Percentiles rank a stretch among this genome's conserved stretches.
phyloP scores from a whole-genome alignment of 1,140 invertebrate genomes.

The Chionoecetes opilio region DNA sequence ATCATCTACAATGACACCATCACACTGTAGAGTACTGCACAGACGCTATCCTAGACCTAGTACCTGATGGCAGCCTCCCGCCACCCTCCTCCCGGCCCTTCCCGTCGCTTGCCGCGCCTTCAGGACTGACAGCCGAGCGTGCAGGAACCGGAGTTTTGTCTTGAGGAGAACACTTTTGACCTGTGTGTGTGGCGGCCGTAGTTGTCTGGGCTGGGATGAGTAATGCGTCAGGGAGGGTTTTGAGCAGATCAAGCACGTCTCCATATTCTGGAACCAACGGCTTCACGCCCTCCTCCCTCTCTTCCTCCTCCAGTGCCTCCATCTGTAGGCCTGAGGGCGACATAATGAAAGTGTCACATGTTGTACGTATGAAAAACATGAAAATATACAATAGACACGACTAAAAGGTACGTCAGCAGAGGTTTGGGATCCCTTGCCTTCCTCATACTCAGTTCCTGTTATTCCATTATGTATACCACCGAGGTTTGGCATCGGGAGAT shows the following conservation, averaged over 20 bases:
- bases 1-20: not conserved
- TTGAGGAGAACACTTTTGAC: not conserved
- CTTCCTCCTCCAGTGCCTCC: constrained; percentile 55
- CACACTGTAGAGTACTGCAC: not conserved
- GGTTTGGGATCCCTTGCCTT: too few species aligned
- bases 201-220: not conserved
- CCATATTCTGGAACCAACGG: constrained; percentile 52
- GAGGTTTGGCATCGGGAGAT: too few species aligned
- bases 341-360: not conserved
- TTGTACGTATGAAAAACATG: too few species aligned
- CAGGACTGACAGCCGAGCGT: not conserved
- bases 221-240: constrained; percentile 52
- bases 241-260: constrained; percentile 65
- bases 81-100: not conserved
- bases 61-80: too few species aligned
- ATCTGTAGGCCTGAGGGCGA: constrained; percentile 38
- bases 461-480: too few species aligned
- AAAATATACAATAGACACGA: too few species aligned
- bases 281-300: constrained; percentile 40
- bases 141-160: not conserved
- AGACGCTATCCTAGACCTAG: not conserved
- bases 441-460: too few species aligned
- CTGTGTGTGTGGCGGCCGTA: too few species aligned
- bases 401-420: too few species aligned
- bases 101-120: not conserved